These are phyloP conservation scores for Sesia bembeciformis DNA, from an alignment of 2,888 invertebrate species.

Conservation along the genomic window DNA sequence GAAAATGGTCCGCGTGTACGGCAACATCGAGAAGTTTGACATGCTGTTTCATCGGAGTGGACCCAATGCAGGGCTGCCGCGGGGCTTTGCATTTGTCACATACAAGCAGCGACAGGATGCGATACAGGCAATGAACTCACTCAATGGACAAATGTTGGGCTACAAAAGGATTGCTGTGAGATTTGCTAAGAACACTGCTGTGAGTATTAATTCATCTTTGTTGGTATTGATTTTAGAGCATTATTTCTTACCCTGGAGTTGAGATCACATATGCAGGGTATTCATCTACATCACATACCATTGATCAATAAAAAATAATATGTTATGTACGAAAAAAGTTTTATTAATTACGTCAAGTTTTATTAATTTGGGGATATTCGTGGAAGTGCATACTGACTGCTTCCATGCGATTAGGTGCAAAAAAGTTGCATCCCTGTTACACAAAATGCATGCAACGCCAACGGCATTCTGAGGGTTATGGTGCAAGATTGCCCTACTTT, in stretches of 20 bases:
- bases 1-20: slow-evolving; percentile 96
- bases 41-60: slow-evolving; percentile 95
- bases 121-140: slow-evolving; percentile 78
- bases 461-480: no score
- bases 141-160: slow-evolving; percentile 85
- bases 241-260: neutral
- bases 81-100: slow-evolving; percentile 95
- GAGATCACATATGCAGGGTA: no score
- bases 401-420: no score
- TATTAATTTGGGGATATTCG: no score
- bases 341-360: no score
- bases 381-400: no score
- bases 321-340: no score
- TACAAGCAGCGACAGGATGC: slow-evolving; percentile 82
- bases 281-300: no score
- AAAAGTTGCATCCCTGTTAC: no score
- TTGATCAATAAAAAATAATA: no score
- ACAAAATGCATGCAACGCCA: no score
- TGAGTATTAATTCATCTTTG: slow-evolving; percentile 17
- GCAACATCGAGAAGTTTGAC: slow-evolving; percentile 95
- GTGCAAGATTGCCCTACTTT: no score
- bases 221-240: neutral
- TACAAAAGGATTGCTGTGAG: slow-evolving; percentile 85
- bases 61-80: slow-evolving; percentile 89
- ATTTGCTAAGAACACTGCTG: slow-evolving; percentile 83